Conservation (phyloP, 2,113 vertebrate species). For the Rhipidura dahli region DNA sequence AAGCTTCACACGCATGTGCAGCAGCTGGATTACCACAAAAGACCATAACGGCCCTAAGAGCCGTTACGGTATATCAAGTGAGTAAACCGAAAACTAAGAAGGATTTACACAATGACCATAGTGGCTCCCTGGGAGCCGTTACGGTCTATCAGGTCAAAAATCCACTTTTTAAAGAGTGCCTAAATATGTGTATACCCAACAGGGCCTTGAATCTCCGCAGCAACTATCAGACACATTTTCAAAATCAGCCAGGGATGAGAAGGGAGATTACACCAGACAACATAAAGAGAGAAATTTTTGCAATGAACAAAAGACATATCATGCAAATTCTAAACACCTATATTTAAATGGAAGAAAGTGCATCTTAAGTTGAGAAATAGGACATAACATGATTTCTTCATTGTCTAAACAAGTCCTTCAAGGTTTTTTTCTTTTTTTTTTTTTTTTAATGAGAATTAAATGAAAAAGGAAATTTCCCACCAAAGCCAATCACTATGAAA, state of each 20-base stretch:
- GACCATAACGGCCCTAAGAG: constrained; percentile 53
- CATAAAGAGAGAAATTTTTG: not conserved
- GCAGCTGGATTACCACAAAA: constrained; percentile 60
- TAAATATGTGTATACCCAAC: constrained; percentile 53
- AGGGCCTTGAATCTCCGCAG: constrained; percentile 51
- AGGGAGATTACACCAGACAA: not conserved
- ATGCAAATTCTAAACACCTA: not conserved
- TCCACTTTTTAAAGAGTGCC: constrained; percentile 54
- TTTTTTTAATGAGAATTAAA: not conserved
- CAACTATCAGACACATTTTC: constrained; percentile 42
- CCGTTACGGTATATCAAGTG: constrained; percentile 48
- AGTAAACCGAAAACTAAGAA: constrained; percentile 66
- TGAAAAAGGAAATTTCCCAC: not conserved
- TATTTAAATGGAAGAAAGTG: not conserved
- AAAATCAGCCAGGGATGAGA: constrained; percentile 33
- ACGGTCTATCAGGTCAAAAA: constrained; percentile 68
- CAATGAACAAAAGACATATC: constrained; percentile 6
- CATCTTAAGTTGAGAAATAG: not conserved
- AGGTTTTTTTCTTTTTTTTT: not conserved
- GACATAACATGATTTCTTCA: not conserved
- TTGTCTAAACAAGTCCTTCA: not conserved
- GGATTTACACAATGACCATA: constrained; percentile 62
- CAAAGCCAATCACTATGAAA: not conserved
- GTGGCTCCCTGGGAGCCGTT: constrained; percentile 62
- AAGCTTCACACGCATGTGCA: constrained; percentile 64